phyloP scores from a whole-genome alignment of 2,797 vertebrate genomes.

The Cuculus canorus region DNA sequence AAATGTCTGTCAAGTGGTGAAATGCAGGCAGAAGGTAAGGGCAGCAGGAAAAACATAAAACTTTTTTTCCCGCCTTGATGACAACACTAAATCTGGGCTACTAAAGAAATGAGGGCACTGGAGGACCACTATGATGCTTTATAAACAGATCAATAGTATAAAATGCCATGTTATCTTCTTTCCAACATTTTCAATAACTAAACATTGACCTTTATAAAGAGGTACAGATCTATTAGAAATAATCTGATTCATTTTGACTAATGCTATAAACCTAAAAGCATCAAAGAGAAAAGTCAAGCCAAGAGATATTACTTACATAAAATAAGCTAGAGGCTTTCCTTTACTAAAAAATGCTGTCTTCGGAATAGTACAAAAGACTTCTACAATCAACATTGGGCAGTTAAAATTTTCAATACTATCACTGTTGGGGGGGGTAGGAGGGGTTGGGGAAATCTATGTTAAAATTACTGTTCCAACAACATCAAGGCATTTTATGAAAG shows the following conservation, averaged over 20 bases:
- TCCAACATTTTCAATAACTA: conserved; percentile 3
- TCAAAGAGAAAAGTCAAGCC: conserved; percentile 9
- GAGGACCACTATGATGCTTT: neutral
- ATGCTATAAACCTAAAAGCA: conserved; percentile 26
- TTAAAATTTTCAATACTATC: neutral
- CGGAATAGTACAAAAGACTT: neutral
- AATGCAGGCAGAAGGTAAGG: neutral
- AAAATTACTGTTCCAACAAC: neutral
- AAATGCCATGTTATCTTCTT: conserved; percentile 41
- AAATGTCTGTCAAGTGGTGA: neutral
- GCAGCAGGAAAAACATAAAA: neutral
- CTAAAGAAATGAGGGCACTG: conserved; percentile 17
- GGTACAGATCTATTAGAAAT: conserved; percentile 8
- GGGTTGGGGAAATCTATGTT: neutral
- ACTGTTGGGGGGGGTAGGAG: too few species aligned
- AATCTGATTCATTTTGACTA: conserved; percentile 24
- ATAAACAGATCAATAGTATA: conserved; percentile 34
- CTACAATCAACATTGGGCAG: neutral
- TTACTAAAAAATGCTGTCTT: neutral
- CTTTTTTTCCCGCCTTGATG: neutral
- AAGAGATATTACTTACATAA: neutral
- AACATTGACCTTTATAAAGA: conserved; percentile 32
- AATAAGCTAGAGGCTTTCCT: neutral
- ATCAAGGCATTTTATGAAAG: neutral
- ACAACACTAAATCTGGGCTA: neutral